Base-by-base conservation (phyloP, 64 coral and sea anemone species). In the Trachythela sp. region DNA sequence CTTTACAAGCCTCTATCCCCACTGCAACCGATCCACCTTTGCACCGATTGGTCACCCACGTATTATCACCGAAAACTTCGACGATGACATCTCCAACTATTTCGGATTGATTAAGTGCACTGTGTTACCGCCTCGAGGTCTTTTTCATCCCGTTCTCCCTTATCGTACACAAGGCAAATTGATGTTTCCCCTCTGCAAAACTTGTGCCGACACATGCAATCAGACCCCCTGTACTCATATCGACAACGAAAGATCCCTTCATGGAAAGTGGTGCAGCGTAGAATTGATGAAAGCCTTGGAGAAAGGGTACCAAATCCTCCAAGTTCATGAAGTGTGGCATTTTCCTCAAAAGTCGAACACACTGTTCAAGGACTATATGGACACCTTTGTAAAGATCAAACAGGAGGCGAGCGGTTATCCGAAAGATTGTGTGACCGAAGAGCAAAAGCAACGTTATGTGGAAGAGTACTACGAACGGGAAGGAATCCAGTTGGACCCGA, bases 121-220 rank as follows among this genome's bases (percentile, higher is more conserved):
- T 0, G 60, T 89, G 13, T 37, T 89, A 33, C 87, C 87, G 26
- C 87, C 87, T 45, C 36, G 15, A 48, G 38, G 41, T 30, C 39
- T 89, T 2, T 89, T 33, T 30, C 87, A 89, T 49, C 87, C 87
- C 27, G 87, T 89, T 10, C 48, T 89, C 14, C 87, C 70, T 24
- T 71, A 76, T 39, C 40, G 70, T 13, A 48, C 43, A 30, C 13
- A 14, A 45, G 45, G 41, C 38, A 89, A 89, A 48, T 31, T 89
- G 70, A 80, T 80, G 68, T 89, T 89, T 67, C 87, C 87, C 17
- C 70, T 89, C 27, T 89, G 87, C 31, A 40, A 29, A 43, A 8
- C 60, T 15, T 89, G 87, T 48, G 87, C 32, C 0, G 39, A 48
- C 18, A 43, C 40, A 36, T 45, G 1, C 24, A 88, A 88, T 72